These are phyloP conservation scores for Alcis repandata DNA, from an alignment of 2,888 invertebrate species.

Conservation along the genomic window DNA sequence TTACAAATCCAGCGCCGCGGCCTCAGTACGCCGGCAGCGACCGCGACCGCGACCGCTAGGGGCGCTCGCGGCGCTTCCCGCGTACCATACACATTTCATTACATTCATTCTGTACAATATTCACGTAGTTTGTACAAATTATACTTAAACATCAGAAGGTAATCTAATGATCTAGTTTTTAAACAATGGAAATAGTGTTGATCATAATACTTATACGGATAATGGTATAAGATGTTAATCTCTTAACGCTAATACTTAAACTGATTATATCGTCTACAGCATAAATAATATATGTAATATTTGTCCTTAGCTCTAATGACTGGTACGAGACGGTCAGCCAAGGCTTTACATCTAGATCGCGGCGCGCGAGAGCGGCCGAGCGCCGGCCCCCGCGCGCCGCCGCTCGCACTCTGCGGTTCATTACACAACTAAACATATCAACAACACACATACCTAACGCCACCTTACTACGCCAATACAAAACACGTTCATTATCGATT, in stretches of 20 bases:
- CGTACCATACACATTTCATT: slow-evolving; percentile 52
- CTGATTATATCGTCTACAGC: slow-evolving; percentile 75
- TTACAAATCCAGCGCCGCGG: slow-evolving; percentile 74
- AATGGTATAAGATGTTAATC: slow-evolving; percentile 83
- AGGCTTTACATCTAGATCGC: slow-evolving; percentile 66
- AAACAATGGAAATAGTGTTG: slow-evolving; percentile 84
- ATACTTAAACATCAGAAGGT: slow-evolving; percentile 65
- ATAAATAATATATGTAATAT: slow-evolving; percentile 72
- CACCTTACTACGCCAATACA: slow-evolving; percentile 55
- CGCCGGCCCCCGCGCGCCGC: neutral
- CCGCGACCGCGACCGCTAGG: slow-evolving; percentile 43
- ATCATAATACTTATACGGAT: slow-evolving; percentile 84
- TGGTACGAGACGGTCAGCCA: slow-evolving; percentile 80
- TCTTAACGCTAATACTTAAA: slow-evolving; percentile 76
- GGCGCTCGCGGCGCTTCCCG: slow-evolving; percentile 37
- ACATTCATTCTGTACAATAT: slow-evolving; percentile 74
- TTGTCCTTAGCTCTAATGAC: slow-evolving; percentile 76
- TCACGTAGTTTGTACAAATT: slow-evolving; percentile 83
- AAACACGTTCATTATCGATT: slow-evolving; percentile 67
- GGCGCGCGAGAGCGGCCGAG: slow-evolving; percentile 1
- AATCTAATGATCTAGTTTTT: slow-evolving; percentile 73
- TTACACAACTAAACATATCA: slow-evolving; percentile 35
- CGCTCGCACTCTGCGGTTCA: slow-evolving; percentile 10
- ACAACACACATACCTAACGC: slow-evolving; percentile 59
- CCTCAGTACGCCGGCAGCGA: slow-evolving; percentile 44